A percentile compares a stretch with the other conserved stretches of the same genome.
Conservation (phyloP, 2,888 invertebrate genomes). For the Bruchidius siliquastri region DNA sequence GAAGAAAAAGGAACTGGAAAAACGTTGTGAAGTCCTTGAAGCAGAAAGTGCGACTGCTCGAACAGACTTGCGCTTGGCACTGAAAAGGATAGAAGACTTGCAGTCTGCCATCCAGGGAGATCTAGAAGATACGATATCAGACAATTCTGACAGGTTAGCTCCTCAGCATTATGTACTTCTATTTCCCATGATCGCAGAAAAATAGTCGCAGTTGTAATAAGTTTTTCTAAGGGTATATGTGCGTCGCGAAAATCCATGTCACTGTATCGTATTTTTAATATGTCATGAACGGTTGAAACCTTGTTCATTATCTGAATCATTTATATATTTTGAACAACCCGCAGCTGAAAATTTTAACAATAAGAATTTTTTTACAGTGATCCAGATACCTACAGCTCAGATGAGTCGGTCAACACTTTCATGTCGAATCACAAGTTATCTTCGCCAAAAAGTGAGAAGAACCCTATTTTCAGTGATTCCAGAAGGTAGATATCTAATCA, state of each 20-base stretch:
- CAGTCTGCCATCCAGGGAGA: constrained; percentile 91
- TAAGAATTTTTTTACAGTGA: constrained; percentile 52
- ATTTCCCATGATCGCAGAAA: no score
- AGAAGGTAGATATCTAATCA: no score
- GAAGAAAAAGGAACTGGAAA: constrained; percentile 71
- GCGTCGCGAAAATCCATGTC: no score
- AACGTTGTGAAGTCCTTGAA: constrained; percentile 65
- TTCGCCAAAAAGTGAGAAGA: constrained; percentile 24
- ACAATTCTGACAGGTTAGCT: constrained; percentile 61
- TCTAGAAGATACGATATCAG: constrained; percentile 62
- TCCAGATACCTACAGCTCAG: constrained; percentile 62
- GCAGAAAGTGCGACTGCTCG: constrained; percentile 66
- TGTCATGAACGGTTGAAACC: no score
- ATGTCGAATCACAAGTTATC: constrained; percentile 57
- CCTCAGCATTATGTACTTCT: no score
- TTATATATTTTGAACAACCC: no score
- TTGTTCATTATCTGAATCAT: no score
- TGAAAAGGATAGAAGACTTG: constrained; percentile 84
- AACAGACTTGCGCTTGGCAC: constrained; percentile 80
- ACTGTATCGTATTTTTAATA: no score
- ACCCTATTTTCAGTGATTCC: constrained; percentile 20
- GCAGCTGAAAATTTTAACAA: no score
- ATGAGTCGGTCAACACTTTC: constrained; percentile 62
- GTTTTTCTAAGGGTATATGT: no score
- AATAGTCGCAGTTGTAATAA: no score